phyloP scores from a whole-genome alignment of 2,113 vertebrate species.

The Myodes glareolus region DNA sequence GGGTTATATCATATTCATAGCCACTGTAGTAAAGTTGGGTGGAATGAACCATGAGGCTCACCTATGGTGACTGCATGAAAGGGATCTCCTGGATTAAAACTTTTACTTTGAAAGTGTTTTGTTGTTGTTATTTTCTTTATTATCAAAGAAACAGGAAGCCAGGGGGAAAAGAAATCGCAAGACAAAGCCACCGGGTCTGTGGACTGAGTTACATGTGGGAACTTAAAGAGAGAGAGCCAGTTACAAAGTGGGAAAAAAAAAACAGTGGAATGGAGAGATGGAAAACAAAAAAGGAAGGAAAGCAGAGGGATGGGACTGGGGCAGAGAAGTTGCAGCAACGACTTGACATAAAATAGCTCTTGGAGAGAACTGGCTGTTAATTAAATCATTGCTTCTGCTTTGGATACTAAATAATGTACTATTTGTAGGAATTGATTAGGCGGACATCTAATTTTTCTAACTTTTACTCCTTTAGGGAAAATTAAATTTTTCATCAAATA shows the following conservation, averaged over 20 bases:
- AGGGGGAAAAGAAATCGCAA: neutral
- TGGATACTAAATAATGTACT: neutral
- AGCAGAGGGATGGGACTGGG: neutral
- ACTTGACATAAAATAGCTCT: neutral
- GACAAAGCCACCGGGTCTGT: too few species aligned
- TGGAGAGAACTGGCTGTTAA: neutral
- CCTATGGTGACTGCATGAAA: constrained; percentile 57
- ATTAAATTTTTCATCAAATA: constrained; percentile 11
- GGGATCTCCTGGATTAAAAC: constrained; percentile 46
- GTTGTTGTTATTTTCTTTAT: neutral
- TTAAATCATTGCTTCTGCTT: neutral
- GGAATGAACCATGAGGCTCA: constrained; percentile 6
- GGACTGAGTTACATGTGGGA: neutral
- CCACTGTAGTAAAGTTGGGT: constrained; percentile 18
- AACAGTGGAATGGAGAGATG: neutral
- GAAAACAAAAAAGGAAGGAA: too few species aligned
- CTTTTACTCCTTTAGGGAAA: neutral
- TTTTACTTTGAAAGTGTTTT: neutral
- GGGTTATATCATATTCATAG: neutral
- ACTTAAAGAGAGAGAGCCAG: neutral
- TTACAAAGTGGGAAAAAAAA: too few species aligned
- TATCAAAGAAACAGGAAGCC: neutral
- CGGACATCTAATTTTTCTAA: neutral
- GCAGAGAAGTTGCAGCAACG: neutral
- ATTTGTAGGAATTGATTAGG: neutral